Evolutionary conservation across 1,140 invertebrate species (phyloP).

Genomic region (Aradophagus sp.): DNA sequence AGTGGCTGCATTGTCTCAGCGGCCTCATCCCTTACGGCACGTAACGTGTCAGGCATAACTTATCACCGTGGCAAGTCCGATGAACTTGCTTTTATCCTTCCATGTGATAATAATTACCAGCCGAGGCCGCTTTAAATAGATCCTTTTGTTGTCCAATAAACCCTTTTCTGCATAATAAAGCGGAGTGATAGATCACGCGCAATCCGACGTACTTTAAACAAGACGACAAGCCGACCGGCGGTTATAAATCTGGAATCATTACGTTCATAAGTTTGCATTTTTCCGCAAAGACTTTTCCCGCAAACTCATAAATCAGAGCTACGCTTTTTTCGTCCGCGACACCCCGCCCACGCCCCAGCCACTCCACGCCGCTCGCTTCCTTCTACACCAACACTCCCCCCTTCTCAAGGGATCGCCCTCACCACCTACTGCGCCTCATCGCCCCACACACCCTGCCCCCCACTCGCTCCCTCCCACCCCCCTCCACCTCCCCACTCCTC

Average conservation of each 20-base stretch:
- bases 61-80: conserved; percentile 49
- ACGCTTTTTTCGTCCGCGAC: conserved; percentile 5
- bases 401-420: too few species aligned
- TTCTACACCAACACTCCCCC: too few species aligned
- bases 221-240: conserved; percentile 28
- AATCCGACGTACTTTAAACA: conserved; percentile 45
- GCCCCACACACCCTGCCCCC: too few species aligned
- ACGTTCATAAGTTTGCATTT: conserved; percentile 45
- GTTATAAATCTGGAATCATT: conserved; percentile 46
- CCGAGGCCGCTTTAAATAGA: conserved; percentile 41
- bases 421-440: too few species aligned
- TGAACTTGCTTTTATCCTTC: conserved; percentile 54
- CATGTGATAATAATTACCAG: conserved; percentile 52
- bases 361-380: too few species aligned
- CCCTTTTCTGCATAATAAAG: conserved; percentile 49
- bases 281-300: conserved; percentile 18
- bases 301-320: conserved; percentile 30
- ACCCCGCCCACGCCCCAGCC: too few species aligned
- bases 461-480: too few species aligned
- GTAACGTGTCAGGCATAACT: conserved; percentile 53
- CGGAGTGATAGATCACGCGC: conserved; percentile 35
- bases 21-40: conserved; percentile 33
- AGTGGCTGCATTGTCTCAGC: conserved; percentile 45
- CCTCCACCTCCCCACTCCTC: too few species aligned
- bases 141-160: conserved; percentile 56